Evolutionary conservation across 2,888 invertebrate genomes (phyloP).

Genomic region (Hemithea aestivaria): DNA sequence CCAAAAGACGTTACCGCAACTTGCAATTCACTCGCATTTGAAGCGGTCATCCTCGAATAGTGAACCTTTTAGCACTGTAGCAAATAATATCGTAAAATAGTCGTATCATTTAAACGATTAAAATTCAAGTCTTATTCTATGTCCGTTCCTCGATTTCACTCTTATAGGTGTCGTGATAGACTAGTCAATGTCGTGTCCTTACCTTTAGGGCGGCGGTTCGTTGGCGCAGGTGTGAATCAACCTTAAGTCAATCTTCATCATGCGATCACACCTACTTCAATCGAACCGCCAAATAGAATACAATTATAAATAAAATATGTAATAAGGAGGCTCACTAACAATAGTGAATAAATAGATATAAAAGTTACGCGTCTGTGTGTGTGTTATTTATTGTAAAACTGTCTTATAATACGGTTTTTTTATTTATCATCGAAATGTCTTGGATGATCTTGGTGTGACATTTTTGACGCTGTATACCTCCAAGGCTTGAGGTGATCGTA

Average conservation of each 20-base stretch:
- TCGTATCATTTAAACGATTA: constrained; percentile 57
- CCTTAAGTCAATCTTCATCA: constrained; percentile 18
- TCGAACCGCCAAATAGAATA: constrained; percentile 33
- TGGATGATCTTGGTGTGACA: constrained; percentile 16
- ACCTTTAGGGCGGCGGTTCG: constrained; percentile 37
- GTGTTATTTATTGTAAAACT: constrained; percentile 46
- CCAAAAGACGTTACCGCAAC: constrained; percentile 19
- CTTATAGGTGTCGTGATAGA: constrained; percentile 77
- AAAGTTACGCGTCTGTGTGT: constrained; percentile 53
- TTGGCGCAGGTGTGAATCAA: constrained; percentile 19
- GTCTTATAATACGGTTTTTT: constrained; percentile 38
- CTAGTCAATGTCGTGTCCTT: constrained; percentile 74
- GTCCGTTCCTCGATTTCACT: constrained; percentile 77
- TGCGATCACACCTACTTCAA: constrained; percentile 20
- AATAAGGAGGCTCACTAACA: constrained; percentile 69
- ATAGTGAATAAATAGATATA: constrained; percentile 45
- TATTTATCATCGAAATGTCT: constrained; percentile 36
- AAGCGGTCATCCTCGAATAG: constrained; percentile 32
- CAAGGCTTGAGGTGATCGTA: constrained; percentile 11
- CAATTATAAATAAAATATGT: constrained; percentile 41
- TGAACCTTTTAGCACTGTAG: constrained; percentile 49
- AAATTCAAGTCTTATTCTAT: constrained; percentile 68
- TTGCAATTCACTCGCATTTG: constrained; percentile 1
- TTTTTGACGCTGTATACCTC: constrained; percentile 15
- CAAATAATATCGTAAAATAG: constrained; percentile 45